These are phyloP conservation scores for Crax fasciolata DNA, from an alignment of 2,797 vertebrate genomes.

Conservation along the genomic window DNA sequence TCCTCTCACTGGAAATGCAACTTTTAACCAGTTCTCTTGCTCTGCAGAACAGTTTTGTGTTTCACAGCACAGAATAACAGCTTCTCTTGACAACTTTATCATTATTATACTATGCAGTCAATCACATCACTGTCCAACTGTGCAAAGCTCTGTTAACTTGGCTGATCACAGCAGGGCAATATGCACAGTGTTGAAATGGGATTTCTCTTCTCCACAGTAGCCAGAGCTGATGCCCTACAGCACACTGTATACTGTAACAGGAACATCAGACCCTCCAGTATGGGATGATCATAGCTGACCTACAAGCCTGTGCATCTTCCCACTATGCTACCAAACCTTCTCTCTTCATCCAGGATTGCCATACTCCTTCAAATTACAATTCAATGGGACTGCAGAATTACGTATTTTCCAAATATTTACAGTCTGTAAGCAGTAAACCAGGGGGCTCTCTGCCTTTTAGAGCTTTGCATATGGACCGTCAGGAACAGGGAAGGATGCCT, in stretches of 20 bases:
- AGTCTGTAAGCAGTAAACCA: background rate
- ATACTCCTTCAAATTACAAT: background rate
- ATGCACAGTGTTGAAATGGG: background rate
- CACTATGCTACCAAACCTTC: background rate
- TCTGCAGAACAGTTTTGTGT: background rate
- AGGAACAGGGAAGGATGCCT: background rate
- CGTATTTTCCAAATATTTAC: background rate
- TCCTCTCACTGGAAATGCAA: background rate
- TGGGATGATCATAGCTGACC: background rate
- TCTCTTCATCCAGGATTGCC: background rate
- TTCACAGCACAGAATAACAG: background rate
- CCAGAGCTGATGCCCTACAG: background rate
- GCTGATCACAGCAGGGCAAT: background rate
- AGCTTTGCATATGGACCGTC: fast-evolving
- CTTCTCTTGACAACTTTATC: background rate
- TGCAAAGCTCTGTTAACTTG: background rate
- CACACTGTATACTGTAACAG: fast-evolving
- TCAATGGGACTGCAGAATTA: background rate
- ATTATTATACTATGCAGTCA: background rate
- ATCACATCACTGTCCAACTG: background rate
- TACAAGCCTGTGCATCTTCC: background rate
- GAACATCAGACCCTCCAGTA: background rate
- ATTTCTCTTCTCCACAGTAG: background rate
- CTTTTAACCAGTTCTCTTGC: background rate
- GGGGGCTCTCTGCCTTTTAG: background rate